Base-by-base conservation (phyloP, 2,888 invertebrate genomes). In the Drosophila gaucha region DNA sequence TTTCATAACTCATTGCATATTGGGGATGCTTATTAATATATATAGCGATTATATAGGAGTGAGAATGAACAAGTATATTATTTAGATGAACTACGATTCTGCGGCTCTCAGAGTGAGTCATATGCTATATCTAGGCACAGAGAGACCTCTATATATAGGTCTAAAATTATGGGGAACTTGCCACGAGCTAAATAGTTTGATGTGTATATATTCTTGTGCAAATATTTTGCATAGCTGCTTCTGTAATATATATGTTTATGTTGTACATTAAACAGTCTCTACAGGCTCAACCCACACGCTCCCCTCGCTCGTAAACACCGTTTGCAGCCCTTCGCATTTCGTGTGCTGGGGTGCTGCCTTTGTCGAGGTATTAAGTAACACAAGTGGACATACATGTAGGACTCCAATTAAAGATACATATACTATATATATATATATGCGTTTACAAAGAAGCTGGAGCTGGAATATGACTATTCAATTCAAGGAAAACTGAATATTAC, bases 151-250 rank as follows among this genome's bases (percentile, higher is more conserved):
- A 33, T 31, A 31, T n/a, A 22, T 8, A 22, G 20, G n/a, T 2
- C 9, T 36, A 36, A n/a, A 22, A n/a, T 12, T 24, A 26, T 30
- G 30, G 20, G n/a, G n/a, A 9, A 22, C 20, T 3, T 31, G n/a
- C 20, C 31, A n/a, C 16, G n/a, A 46, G 46, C n/a, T 2, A 46
- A 30, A 18, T 8, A 4, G 30, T 26, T 43, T 10, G 26, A 16
- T 18, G 22, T 24, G 6, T 41, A 18, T 8, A 30, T 44, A 22
- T 22, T 18, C 28, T 31, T 14, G 30, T 31, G 30, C 64, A 69
- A 64, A 64, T 55, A 49, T 65, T 70, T 56, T 43, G 43, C 68
- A 52, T 55, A 44, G 33, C 51, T 41, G 35, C 41, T 24, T 18
- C 6, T 16, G 46, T 52, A 50, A 49, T 41, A 6, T 6, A 5